phyloP scores from a whole-genome alignment of 2,888 invertebrate species.

The Phrixothrix hirtus region DNA sequence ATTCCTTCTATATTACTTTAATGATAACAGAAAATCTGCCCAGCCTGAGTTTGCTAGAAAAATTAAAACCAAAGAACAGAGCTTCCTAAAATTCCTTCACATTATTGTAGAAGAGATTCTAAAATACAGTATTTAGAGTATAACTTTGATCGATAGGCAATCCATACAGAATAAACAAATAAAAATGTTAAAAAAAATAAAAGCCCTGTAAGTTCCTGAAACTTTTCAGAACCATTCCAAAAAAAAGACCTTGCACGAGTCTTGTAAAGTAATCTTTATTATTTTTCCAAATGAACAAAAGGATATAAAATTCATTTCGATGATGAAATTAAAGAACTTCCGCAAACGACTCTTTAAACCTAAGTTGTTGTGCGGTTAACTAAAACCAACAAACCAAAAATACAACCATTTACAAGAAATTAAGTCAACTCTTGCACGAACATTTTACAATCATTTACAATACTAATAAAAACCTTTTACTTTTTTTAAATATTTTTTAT shows the following conservation, averaged over 20 bases:
- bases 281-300: too few species aligned
- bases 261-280: too few species aligned
- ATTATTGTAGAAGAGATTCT: conserved; percentile 8
- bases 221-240: conserved; percentile 23
- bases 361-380: too few species aligned
- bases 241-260: conserved; percentile 13
- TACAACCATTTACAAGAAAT: too few species aligned
- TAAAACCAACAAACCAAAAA: too few species aligned
- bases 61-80: background rate
- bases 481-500: too few species aligned
- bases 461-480: too few species aligned
- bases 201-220: conserved; percentile 4
- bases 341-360: too few species aligned
- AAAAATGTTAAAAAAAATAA: conserved; percentile 15
- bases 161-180: conserved; percentile 14
- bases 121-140: conserved; percentile 6
- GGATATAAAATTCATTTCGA: too few species aligned
- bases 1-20: background rate
- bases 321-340: too few species aligned
- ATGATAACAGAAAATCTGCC: background rate
- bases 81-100: conserved; percentile 2
- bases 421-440: too few species aligned
- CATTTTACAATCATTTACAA: too few species aligned
- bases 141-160: conserved; percentile 16
- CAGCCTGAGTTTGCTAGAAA: background rate